Evolutionary conservation across 2,797 vertebrate species (phyloP).

Genomic region (Fistularia tabacaria): DNA sequence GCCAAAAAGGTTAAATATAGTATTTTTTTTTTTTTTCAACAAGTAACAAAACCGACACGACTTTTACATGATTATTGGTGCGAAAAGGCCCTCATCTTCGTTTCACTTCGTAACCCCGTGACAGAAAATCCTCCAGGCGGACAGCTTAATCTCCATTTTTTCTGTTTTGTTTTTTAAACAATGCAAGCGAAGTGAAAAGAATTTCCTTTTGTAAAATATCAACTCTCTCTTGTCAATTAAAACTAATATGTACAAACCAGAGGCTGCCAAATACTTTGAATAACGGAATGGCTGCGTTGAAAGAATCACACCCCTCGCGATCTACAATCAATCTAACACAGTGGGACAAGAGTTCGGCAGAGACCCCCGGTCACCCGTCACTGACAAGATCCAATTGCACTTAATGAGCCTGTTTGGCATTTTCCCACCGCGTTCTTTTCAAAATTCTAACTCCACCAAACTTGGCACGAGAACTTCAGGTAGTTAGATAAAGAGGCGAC

Average conservation of each 20-base stretch:
- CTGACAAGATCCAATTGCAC: slow-evolving; percentile 43
- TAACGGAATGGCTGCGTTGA: slow-evolving; percentile 5
- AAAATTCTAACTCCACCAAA: slow-evolving; percentile 23
- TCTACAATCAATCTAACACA: slow-evolving; percentile 16
- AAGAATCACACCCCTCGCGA: background rate
- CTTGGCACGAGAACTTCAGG: slow-evolving; percentile 68
- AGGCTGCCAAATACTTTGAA: slow-evolving; percentile 6
- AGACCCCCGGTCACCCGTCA: background rate
- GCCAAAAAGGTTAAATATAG: slow-evolving; percentile 43
- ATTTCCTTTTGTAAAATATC: background rate
- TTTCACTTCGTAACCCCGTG: slow-evolving; percentile 4
- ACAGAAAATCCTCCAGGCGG: slow-evolving; percentile 4
- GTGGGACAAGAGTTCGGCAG: background rate
- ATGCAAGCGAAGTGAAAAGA: too few species aligned
- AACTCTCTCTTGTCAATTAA: background rate
- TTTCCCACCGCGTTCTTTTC: background rate
- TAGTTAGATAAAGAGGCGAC: slow-evolving; percentile 50
- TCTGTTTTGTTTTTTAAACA: too few species aligned
- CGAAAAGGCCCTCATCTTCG: slow-evolving; percentile 9
- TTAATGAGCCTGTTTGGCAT: slow-evolving; percentile 32
- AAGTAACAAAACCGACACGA: slow-evolving; percentile 18
- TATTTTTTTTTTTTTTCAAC: slow-evolving; percentile 14
- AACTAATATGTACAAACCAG: slow-evolving; percentile 1
- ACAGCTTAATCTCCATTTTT: background rate
- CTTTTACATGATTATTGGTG: slow-evolving; percentile 12